Conservation (phyloP, 1,140 invertebrate genomes). For the Nasonia longicornis region DNA sequence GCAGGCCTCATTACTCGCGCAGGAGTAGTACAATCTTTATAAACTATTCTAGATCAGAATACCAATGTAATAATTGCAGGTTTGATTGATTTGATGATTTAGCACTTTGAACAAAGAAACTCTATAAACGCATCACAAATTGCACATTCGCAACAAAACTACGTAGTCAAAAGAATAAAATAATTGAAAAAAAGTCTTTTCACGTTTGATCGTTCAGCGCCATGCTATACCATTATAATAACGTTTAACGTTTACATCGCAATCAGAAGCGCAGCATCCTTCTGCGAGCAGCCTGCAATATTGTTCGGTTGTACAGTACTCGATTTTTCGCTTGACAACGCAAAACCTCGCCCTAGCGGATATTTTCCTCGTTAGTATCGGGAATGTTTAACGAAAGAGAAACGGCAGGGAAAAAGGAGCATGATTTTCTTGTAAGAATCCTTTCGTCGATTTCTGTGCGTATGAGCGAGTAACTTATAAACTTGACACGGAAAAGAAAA, state of each 20-base stretch:
- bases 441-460: neutral
- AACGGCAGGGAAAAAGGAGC: neutral
- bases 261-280: neutral
- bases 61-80: neutral
- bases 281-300: conserved; percentile 10
- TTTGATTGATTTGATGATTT: neutral
- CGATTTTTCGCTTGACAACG: neutral
- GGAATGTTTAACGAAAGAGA: conserved; percentile 30
- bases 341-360: neutral
- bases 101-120: neutral
- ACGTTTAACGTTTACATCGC: neutral
- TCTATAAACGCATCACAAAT: neutral
- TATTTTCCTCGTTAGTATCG: conserved; percentile 7
- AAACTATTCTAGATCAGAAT: neutral
- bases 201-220: conserved; percentile 6
- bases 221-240: neutral
- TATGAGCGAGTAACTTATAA: neutral
- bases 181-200: neutral
- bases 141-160: neutral
- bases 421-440: neutral
- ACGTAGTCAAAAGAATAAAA: neutral
- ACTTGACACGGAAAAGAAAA: neutral
- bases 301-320: neutral
- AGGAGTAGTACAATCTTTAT: neutral
- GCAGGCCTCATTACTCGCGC: neutral